Evolutionary conservation across 2,888 invertebrate species (phyloP), one percentile per base, ranked within the genome.

Genomic region (Stramonita haemastoma): DNA sequence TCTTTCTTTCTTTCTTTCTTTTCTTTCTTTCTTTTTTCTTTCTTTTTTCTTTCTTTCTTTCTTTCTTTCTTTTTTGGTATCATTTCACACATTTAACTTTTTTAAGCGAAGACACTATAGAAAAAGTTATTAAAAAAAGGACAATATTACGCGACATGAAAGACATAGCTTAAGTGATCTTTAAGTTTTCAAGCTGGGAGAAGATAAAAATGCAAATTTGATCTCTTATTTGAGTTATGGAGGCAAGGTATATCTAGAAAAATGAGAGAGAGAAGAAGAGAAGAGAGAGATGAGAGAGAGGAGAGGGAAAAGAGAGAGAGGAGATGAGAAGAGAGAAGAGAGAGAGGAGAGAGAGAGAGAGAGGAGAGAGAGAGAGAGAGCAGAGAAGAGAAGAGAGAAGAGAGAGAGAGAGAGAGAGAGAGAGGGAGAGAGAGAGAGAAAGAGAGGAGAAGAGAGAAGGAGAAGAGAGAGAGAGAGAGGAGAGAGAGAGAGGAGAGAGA

Each of bases 331-430:
- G 22, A 70, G 70, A 70, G 70, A 70, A 73, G 73, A 73, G 73
- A 73, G n/a, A 73, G n/a, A 73, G n/a, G 73, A 73, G n/a, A 73
- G n/a, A 73, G n/a, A 73, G 73, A 73, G 73, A 73, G n/a, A 73
- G 73, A 73, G n/a, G 73, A 73, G n/a, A 73, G 73, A 73, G 73
- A 70, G 70, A 73, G 26, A 29, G 29, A 29, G 29, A 26, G 70
- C 5, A 22, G 5, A 22, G 5, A 22, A 22, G 70, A 22, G 70
- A 17, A 22, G 26, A 26, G 22, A 22, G 22, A 17, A 5, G 11
- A 11, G 22, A 22, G 22, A 70, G 15, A 17, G 17, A 70, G 70
- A 70, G 22, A 70, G 70, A 70, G 70, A 70, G 5, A 70, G 70
- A 22, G 15, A 70, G 70, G 22, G 70, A 70, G 5, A 22, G 70